These are phyloP conservation scores for Microvelia longipes DNA, from an alignment of 1,140 invertebrate species.

Conservation along the genomic window DNA sequence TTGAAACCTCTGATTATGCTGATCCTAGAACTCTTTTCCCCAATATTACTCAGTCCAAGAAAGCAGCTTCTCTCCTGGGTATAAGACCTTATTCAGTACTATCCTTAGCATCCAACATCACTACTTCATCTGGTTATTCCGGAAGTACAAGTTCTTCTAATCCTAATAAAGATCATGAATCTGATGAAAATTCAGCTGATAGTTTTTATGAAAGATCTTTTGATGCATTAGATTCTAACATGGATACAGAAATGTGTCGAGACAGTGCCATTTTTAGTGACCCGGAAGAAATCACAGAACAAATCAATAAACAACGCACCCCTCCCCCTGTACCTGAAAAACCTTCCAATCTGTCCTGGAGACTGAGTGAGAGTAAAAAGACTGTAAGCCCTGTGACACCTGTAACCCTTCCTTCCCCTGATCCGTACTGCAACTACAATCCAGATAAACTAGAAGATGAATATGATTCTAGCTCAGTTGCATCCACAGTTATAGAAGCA, in stretches of 20 bases:
- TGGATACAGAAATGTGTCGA: conserved; percentile 49
- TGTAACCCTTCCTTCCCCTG: neutral
- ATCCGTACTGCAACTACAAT: neutral
- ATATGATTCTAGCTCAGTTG: conserved; percentile 32
- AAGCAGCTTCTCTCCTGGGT: conserved; percentile 28
- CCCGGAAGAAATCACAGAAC: conserved; percentile 34
- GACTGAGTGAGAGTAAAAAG: conserved; percentile 1
- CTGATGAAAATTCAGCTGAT: conserved; percentile 34
- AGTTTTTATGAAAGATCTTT: conserved; percentile 61
- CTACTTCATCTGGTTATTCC: conserved; percentile 36
- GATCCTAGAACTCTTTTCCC: conserved; percentile 51
- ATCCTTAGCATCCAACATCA: conserved; percentile 39
- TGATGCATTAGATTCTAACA: conserved; percentile 47
- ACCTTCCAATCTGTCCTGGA: conserved; percentile 14
- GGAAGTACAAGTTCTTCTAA: conserved; percentile 26
- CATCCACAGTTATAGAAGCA: conserved; percentile 31
- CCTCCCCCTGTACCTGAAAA: conserved; percentile 32
- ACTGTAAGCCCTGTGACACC: neutral
- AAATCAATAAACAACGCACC: conserved; percentile 14
- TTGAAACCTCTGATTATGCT: conserved; percentile 52
- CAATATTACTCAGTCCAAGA: conserved; percentile 35
- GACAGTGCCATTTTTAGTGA: conserved; percentile 76
- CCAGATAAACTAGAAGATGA: conserved; percentile 26
- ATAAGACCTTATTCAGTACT: conserved; percentile 20
- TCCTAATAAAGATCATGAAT: conserved; percentile 18